Evolutionary conservation across 2,113 vertebrate species (phyloP), one percentile per base, ranked within the genome.

Genomic region (Dunckerocampus dactyliophorus): DNA sequence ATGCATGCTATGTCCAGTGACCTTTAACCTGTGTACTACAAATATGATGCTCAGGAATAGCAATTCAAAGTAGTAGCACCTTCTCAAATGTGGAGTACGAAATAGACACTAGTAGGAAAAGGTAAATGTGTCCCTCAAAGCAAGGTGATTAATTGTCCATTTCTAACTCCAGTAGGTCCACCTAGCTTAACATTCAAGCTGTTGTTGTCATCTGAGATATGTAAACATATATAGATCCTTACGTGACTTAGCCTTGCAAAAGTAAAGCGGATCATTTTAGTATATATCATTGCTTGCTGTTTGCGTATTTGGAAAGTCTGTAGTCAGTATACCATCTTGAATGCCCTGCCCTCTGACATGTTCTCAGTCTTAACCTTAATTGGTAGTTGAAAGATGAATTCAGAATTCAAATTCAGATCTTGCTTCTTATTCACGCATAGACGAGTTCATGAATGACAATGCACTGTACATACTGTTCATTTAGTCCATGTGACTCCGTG

Each of bases 291-390:
- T 21, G 53, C 63, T 39, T 48, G 48, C n/a, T 43, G 11, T 34
- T 51, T 63, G 21, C 55, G 71, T 78, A 51, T 79, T 65, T 79
- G 54, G 53, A 65, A 63, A 69, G 47, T 19, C 61, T 45, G 56
- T 62, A 67, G 57, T 51, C 0, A 24, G 49, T 54, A n/a, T n/a
- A 46, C n/a, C 47, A 20, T 70, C 22, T 12, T 65, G 37, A 65
- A 76, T 70, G 63, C 58, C 46, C 64, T 45, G 24, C 57, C 63
- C 47, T 67, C 42, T 28, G 47, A 51, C 63, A 42, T 74, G 59
- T 81, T 67, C 71, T 48, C 59, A 66, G 56, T 34, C 63, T 71
- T 84, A 81, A 83, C 84, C 83, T 74, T 77, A 85, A 77, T 80
- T 80, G 78, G 81, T 79, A 84, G 73, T 84, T 76, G 8, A 75